Evolutionary conservation across 1,140 invertebrate species (phyloP), one percentile per base, ranked within the genome.

Genomic region (Nasonia giraulti): DNA sequence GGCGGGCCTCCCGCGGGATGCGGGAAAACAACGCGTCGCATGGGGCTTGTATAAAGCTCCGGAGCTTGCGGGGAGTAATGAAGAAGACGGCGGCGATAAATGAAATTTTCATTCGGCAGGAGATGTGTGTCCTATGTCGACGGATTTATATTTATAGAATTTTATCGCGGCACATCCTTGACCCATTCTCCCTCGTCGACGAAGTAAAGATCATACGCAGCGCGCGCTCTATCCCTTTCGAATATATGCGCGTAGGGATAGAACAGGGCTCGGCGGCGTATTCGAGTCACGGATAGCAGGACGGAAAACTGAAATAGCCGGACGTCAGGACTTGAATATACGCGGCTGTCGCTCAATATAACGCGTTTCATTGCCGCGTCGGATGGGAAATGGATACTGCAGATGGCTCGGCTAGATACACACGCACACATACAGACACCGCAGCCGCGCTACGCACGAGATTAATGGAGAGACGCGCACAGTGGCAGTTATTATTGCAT

Each of bases 241-340:
- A 55, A 55, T 55, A 14, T 27, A 27, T 27, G 27, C 27, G 27
- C 27, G 1, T 27, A 27, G 27, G 27, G 27, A 1, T 1, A 27
- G 27, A 27, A 27, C 27, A 27, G 1, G 27, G 27, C 27, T 55
- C 17, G 50, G 50, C 27, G 40, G 7, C 7, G 8, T 44, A 79
- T 79, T 62, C 77, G 47, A 79, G 77, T 79, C 77, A 79, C 55
- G 55, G 14, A 79, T 79, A 79, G 20, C 27, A 79, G 40, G 55
- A 37, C 27, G 33, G 77, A 79, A 79, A 79, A 79, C 55, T 79
- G 77, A 79, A 79, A 79, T 66, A 68, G 55, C 77, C 77, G 12
- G 10, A 20, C 17, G 47, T 33, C 47, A 37, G 55, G 31, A 31
- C 50, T 79, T 66, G 77, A 66, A 79, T 66, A 68, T 66, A 11